phyloP scores from a whole-genome alignment of 2,888 invertebrate genomes.

The Synanthedon formicaeformis region DNA sequence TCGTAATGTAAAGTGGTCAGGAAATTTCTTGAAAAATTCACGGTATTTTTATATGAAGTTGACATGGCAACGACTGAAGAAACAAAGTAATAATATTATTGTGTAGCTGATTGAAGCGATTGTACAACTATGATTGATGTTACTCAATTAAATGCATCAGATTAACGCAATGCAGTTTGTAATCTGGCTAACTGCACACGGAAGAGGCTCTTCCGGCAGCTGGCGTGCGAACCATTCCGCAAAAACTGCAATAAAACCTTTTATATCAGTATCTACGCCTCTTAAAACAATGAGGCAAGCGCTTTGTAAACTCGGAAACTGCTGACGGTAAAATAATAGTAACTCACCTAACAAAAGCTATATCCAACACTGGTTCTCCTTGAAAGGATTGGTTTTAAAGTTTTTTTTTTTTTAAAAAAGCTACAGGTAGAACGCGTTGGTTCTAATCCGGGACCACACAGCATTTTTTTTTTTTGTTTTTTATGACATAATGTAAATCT shows the following conservation, averaged over 20 bases:
- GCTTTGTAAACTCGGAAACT: slow-evolving; percentile 8
- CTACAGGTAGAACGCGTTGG: no score
- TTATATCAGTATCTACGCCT: neutral
- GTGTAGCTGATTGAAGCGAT: neutral
- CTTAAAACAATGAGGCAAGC: neutral
- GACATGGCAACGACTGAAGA: no score
- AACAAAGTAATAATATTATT: neutral
- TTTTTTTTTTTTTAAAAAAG: neutral
- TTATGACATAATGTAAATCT: no score
- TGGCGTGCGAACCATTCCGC: slow-evolving; percentile 11
- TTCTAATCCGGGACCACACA: no score
- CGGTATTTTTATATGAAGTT: no score
- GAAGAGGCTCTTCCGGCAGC: slow-evolving; percentile 24
- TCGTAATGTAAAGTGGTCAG: no score
- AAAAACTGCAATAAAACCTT: slow-evolving; percentile 4
- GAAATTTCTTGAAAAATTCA: no score
- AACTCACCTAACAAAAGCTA: slow-evolving; percentile 6
- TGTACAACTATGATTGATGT: neutral
- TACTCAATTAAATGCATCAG: neutral
- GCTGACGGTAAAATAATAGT: slow-evolving; percentile 14
- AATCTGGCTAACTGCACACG: slow-evolving; percentile 8
- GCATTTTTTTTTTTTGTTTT: no score
- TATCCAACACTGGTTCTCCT: neutral
- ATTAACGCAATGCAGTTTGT: neutral
- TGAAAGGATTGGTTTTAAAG: neutral